Evolutionary conservation across 1,140 invertebrate genomes (phyloP).

Genomic region (Riptortus pedestris): DNA sequence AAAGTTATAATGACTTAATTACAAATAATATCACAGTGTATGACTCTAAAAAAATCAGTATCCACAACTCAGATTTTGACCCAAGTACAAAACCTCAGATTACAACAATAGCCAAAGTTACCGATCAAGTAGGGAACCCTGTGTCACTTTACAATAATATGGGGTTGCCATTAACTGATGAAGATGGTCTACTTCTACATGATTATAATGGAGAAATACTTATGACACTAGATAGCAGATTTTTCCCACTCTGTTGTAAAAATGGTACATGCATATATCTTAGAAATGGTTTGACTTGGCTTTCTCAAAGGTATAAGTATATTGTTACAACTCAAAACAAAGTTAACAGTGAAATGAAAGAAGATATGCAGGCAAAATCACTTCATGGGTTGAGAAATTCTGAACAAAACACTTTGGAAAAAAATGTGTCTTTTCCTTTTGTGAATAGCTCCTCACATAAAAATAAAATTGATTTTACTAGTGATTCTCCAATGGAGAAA

Average conservation of each 20-base stretch:
- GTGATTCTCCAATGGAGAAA: too few relatives aligned
- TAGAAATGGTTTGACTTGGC: conserved; percentile 1
- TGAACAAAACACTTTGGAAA: too few relatives aligned
- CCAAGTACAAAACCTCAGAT: not conserved
- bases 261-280: conserved; percentile 3
- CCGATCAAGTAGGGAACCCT: not conserved
- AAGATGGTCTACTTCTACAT: conserved; percentile 9
- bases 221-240: not conserved
- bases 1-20: not conserved
- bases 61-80: not conserved
- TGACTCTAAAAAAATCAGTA: not conserved
- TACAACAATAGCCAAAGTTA: not conserved
- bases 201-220: conserved; percentile 4
- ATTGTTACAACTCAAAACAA: not conserved
- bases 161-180: conserved; percentile 12
- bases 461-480: too few relatives aligned
- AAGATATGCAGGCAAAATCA: too few relatives aligned
- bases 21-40: not conserved
- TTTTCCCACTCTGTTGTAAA: not conserved
- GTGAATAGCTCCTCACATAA: too few relatives aligned
- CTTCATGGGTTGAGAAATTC: too few relatives aligned
- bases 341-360: too few relatives aligned
- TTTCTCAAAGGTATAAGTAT: not conserved
- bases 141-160: conserved; percentile 9
- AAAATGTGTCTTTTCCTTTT: too few relatives aligned